Evolutionary conservation across 2,113 vertebrate genomes (phyloP), one percentile per base, ranked within the genome.

Genomic region (Hemichromis elongatus): DNA sequence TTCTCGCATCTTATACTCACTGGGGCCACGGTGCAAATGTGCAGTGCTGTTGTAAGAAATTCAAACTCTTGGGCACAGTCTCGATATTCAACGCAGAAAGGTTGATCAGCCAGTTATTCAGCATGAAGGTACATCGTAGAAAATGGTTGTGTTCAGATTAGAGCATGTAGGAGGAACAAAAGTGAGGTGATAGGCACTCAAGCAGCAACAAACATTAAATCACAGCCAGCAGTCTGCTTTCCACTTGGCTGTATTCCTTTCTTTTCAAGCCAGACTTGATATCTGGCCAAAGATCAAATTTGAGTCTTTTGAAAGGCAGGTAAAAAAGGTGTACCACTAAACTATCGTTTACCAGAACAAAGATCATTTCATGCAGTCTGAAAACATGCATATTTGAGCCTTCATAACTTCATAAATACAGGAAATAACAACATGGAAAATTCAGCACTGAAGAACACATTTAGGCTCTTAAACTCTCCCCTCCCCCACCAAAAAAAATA

Each of bases 171-270:
- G 14, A 79, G 78, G 35, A 83, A 47, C 8, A 85, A 2, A 79
- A 86, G 50, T 66, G 70, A 81, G 19, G 28, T 77, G 57, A 86
- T 63, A 12, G 73, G 53, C 37, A 54, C 81, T 86, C 82, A 88
- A 86, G 42, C 55, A 26, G 19, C 79, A 88, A 50, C 81, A 93
- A 81, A 87, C 33, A 45, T 21, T 19, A 35, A 81, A 81, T 81
- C 80, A 33, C 11, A 70, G 54, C 78, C 85, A 92, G 84, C 59
- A 73, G 75, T n/a, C 9, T 35, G 53, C 40, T 59, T 82, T 63
- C 45, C 47, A 61, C 53, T 88, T 86, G 81, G 82, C 37, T 70
- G 40, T 7, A 28, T 45, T 47, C 26, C 9, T 28, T 70, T 47
- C 5, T 45, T 70, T 70, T 47, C 21, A 16, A 70, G 21, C 40